phyloP scores from a whole-genome alignment of 2,113 vertebrate genomes.

The Calonectris borealis region DNA sequence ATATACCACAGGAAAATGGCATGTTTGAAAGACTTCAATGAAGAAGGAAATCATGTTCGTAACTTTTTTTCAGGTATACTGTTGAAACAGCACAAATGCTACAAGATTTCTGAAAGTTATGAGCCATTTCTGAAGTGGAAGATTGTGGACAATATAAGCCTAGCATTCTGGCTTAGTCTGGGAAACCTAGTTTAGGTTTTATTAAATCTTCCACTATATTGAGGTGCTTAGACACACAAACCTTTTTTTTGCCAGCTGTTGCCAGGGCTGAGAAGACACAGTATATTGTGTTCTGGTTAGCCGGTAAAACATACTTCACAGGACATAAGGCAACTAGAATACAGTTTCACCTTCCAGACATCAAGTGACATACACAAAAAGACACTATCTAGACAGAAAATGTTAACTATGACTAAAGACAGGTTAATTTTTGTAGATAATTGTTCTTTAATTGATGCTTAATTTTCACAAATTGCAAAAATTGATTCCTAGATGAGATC shows the following conservation, averaged over 20 bases:
- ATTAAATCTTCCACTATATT: not conserved
- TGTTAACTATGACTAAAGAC: not conserved
- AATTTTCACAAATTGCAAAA: not conserved
- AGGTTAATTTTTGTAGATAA: not conserved
- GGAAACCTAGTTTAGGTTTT: not conserved
- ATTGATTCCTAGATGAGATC: not conserved
- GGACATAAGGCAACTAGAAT: not conserved
- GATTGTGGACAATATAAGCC: not conserved
- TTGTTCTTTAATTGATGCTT: not conserved
- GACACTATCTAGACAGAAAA: not conserved
- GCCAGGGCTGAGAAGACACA: not conserved
- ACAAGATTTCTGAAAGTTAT: not conserved
- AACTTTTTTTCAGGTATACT: not conserved
- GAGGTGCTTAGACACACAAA: not conserved
- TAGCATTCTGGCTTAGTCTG: not conserved
- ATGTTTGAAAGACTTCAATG: not conserved
- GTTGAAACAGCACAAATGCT: not conserved
- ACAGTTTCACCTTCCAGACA: not conserved
- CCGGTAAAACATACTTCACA: not conserved
- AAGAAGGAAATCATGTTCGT: not conserved
- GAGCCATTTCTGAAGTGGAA: not conserved
- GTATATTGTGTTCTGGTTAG: not conserved
- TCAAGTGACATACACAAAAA: not conserved
- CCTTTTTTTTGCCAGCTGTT: not conserved
- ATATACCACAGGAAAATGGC: not conserved